Percentiles rank a stretch among this genome's conserved stretches.
Conservation (phyloP, 2,113 vertebrate species). For the Dromas ardeola region DNA sequence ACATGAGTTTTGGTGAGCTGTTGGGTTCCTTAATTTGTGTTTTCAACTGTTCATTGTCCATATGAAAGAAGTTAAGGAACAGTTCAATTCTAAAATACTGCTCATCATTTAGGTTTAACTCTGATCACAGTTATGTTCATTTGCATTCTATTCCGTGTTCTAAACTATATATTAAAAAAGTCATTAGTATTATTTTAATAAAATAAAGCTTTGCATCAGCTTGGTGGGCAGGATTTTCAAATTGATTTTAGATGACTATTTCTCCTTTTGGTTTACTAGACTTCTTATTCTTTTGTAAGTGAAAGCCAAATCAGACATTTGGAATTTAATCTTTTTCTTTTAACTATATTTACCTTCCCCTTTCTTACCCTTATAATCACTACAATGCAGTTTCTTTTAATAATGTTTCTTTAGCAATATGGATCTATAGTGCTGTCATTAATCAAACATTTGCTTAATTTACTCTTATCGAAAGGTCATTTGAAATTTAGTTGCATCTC, state of each 20-base stretch:
- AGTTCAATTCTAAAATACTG: not conserved
- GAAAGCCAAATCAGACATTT: not conserved
- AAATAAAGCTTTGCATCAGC: not conserved
- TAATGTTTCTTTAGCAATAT: not conserved
- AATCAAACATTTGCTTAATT: not conserved
- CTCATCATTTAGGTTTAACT: not conserved
- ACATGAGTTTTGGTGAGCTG: not conserved
- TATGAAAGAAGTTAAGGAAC: not conserved
- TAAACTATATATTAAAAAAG: not conserved
- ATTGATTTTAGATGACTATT: not conserved
- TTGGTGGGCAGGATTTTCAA: not conserved
- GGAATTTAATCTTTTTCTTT: not conserved
- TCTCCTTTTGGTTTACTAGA: not conserved
- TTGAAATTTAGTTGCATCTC: not conserved
- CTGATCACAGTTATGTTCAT: not conserved
- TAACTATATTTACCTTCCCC: not conserved
- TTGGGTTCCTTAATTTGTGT: not conserved
- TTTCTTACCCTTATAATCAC: not conserved
- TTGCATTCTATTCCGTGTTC: not conserved
- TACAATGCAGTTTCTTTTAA: not conserved
- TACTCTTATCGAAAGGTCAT: not conserved
- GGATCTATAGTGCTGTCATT: not conserved
- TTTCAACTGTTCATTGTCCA: not conserved
- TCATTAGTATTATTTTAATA: not conserved
- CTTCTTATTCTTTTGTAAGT: not conserved